Evolutionary conservation across 2,888 invertebrate species (phyloP), one percentile per base, ranked within the genome.

Genomic region (Orchestes rusci): DNA sequence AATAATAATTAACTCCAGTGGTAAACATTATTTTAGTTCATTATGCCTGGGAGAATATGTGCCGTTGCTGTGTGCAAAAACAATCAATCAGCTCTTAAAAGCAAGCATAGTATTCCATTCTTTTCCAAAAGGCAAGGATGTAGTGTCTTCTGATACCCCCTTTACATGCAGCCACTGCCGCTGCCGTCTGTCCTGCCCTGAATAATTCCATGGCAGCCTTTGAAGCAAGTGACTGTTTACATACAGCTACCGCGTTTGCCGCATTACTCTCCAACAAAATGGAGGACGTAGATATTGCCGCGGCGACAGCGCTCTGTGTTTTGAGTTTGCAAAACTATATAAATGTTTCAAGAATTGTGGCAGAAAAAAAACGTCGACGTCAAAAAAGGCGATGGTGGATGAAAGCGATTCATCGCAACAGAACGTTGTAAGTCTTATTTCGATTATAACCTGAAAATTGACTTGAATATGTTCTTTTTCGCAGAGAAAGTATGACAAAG

Each of bases 351-450:
- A 7, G 8, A 23, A 23, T 7, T 23, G 8, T 23, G 23, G 12
- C 12, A 31, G 13, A 31, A 31, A 31, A 31, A 31, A 31, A 30
- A 30, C 31, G 31, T 30, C 5, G 10, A 10, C 23, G 23, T 23
- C 23, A 10, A 23, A 23, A 40, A 32, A 40, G 40, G 23, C 40
- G 40, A 40, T 40, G 40, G 32, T 40, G 23, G 20, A 33, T 40
- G 40, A 40, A 17, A 40, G 40, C 31, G 31, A 31, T 31, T 31
- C 34, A 34, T 34, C 17, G 34, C 34, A 34, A 34, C 17, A 34
- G 17, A 34, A 16, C 34, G 4, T 34, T 8, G 34, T 34, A 34
- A 34, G 34, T 16, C 31, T 31, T 31, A 31, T 31, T 31, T 31
- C 31, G 31, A 10, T 31, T 10, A 31, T 31, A 31, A 31, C 8